phyloP scores from a whole-genome alignment of 53 echinoderm and acorn worm genomes.

The Paracentrotus lividus region DNA sequence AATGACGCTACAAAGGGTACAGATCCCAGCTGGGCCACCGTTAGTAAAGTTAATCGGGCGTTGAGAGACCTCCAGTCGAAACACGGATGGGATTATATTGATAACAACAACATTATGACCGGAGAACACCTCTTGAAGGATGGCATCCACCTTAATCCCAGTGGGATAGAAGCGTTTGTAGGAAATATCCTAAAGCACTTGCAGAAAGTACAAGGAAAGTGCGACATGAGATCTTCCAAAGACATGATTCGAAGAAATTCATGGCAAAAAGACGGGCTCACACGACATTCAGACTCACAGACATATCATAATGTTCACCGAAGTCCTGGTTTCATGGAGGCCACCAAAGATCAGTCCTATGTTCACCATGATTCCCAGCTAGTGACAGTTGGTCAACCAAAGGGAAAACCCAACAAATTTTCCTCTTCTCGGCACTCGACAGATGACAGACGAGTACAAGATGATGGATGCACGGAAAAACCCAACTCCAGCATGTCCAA shows the following conservation, averaged over 20 bases:
- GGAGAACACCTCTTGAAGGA: not conserved
- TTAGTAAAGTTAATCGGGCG: not conserved
- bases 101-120: not conserved
- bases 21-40: not conserved
- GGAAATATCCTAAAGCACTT: not conserved
- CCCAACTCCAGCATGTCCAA: too few relatives aligned
- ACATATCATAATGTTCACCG: not conserved
- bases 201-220: not conserved
- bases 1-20: not conserved
- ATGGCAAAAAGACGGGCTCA: not conserved
- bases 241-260: not conserved
- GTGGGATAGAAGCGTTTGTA: not conserved
- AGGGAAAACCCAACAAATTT: too few relatives aligned
- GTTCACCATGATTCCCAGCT: not conserved
- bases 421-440: too few relatives aligned
- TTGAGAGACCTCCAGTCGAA: not conserved
- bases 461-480: too few relatives aligned
- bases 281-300: not conserved
- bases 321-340: not conserved
- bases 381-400: too few relatives aligned
- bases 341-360: not conserved
- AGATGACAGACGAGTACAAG: too few relatives aligned
- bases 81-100: not conserved
- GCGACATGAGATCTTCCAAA: not conserved
- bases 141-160: not conserved